phyloP scores from a whole-genome alignment of 2,113 vertebrate genomes.

The Romanogobio albipinnatus region DNA sequence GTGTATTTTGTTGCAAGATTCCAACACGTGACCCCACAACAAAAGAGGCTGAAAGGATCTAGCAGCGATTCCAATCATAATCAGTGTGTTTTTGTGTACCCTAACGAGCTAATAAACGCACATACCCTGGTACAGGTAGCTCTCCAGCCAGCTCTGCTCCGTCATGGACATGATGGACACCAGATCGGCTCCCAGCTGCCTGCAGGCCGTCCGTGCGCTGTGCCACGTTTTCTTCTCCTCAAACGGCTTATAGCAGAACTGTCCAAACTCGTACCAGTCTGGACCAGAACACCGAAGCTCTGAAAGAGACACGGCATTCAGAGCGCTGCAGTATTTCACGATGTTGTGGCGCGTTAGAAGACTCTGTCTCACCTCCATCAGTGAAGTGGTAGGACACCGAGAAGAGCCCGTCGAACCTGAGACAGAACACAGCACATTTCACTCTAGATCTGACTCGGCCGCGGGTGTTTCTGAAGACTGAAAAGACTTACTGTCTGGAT shows the following conservation, averaged over 20 bases:
- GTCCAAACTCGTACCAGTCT: conserved; percentile 80
- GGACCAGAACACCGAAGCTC: conserved; percentile 76
- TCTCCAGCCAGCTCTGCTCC: conserved; percentile 80
- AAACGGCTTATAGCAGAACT: conserved; percentile 79
- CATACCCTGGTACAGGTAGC: conserved; percentile 75
- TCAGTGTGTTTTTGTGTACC: neutral
- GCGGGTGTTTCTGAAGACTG: neutral
- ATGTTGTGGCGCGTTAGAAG: neutral
- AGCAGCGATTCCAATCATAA: neutral
- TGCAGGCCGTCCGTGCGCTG: conserved; percentile 61
- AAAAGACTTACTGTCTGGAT: conserved; percentile 67
- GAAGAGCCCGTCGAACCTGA: conserved; percentile 68
- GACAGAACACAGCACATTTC: neutral
- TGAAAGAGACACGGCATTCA: conserved; percentile 46
- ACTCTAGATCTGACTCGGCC: neutral
- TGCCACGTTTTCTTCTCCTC: conserved; percentile 71
- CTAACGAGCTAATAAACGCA: neutral
- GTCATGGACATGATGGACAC: conserved; percentile 73
- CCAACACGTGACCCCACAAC: neutral
- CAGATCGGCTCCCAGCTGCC: conserved; percentile 70
- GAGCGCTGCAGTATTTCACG: no score
- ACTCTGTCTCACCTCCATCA: conserved; percentile 71
- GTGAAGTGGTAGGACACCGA: conserved; percentile 72
- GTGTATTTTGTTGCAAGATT: neutral
- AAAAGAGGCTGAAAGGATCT: neutral